Percentiles rank a stretch among this genome's conserved stretches.
Conservation (phyloP, 2,888 invertebrate species). For the Auanema freiburgensis region DNA sequence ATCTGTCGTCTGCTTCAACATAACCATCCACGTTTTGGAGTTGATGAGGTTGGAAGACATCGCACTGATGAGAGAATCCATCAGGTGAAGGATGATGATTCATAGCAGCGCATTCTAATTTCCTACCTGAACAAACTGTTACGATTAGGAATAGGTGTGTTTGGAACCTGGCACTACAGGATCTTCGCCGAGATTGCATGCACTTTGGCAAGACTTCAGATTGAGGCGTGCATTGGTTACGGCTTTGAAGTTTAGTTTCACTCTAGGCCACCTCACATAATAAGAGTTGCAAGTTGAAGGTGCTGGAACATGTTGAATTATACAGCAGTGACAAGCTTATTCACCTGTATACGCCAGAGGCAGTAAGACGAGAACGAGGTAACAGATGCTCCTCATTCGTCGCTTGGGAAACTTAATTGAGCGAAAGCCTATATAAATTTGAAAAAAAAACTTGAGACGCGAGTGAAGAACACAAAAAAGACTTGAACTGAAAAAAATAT, state of each 20-base stretch:
- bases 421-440: too few species aligned
- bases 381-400: too few species aligned
- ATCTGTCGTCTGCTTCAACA: slow-evolving; percentile 64
- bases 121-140: slow-evolving; percentile 23
- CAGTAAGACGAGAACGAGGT: too few species aligned
- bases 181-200: slow-evolving; percentile 58
- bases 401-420: too few species aligned
- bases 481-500: too few species aligned
- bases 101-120: slow-evolving; percentile 60
- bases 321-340: too few species aligned
- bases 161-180: slow-evolving; percentile 42
- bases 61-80: slow-evolving; percentile 59
- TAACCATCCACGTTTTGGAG: slow-evolving; percentile 61
- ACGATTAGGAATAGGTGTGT: not conserved
- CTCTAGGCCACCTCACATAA: slow-evolving; percentile 63
- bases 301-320: not conserved
- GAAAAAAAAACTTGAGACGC: too few species aligned
- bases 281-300: slow-evolving; percentile 48
- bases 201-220: slow-evolving; percentile 49
- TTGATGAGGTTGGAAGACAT: slow-evolving; percentile 60
- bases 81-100: slow-evolving; percentile 61
- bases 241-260: slow-evolving; percentile 55
- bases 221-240: slow-evolving; percentile 52
- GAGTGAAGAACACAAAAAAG: too few species aligned
- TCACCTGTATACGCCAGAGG: too few species aligned